phyloP scores from a whole-genome alignment of 2,888 invertebrate genomes.

The Listrodromus nycthemerus region DNA sequence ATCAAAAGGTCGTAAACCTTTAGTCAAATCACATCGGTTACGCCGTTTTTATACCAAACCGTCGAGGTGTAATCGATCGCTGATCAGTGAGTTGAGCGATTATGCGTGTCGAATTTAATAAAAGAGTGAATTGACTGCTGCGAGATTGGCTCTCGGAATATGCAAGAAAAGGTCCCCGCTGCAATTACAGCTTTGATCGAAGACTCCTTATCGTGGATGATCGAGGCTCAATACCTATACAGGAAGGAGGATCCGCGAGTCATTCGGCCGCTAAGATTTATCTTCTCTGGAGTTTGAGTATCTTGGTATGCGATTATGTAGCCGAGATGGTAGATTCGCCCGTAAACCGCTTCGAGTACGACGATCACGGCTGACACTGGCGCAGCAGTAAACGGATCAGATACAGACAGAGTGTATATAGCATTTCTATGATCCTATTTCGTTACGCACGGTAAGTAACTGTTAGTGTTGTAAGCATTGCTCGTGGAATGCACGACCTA shows the following conservation, averaged over 20 bases:
- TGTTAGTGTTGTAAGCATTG: constrained; percentile 3
- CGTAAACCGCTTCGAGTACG: not conserved
- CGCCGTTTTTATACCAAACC: not conserved
- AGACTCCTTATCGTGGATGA: not conserved
- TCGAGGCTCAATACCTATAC: not conserved
- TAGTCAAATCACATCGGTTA: too few species aligned
- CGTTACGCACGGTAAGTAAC: constrained; percentile 47
- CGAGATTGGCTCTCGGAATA: not conserved
- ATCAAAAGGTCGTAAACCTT: too few species aligned
- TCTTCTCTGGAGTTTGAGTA: not conserved
- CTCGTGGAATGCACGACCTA: constrained; percentile 45
- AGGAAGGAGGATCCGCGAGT: not conserved
- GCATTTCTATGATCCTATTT: constrained; percentile 13
- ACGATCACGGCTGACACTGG: not conserved
- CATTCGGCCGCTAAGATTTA: not conserved
- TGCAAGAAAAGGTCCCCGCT: not conserved
- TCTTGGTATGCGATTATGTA: not conserved
- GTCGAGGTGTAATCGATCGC: not conserved
- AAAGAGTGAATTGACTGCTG: not conserved
- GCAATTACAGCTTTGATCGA: constrained; percentile 1
- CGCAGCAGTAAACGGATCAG: not conserved
- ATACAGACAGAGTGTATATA: not conserved
- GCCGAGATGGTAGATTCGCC: not conserved
- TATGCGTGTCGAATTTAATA: not conserved
- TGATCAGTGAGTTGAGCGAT: not conserved